Evolutionary conservation across 2,797 vertebrate species (phyloP).

Genomic region (Lacerta agilis): DNA sequence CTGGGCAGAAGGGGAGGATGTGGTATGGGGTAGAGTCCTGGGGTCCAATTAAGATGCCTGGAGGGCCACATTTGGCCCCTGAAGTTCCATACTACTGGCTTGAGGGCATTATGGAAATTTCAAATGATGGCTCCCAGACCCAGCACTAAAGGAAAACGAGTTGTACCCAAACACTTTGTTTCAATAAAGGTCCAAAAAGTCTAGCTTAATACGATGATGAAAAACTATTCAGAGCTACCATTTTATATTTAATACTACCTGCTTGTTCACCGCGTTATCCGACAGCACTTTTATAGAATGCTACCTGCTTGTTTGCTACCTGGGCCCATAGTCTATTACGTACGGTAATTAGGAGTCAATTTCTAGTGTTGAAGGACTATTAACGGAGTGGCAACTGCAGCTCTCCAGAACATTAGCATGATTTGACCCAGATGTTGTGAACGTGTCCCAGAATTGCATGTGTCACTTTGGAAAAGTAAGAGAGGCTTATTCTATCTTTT

Average conservation of each 20-base stretch:
- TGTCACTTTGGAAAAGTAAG: not conserved
- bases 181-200: not conserved
- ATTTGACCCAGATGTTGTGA: not conserved
- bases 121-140: no score
- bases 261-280: not conserved
- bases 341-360: not conserved
- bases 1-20: no score
- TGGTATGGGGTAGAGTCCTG: no score
- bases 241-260: no score
- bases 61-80: no score
- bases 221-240: not conserved
- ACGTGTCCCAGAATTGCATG: not conserved
- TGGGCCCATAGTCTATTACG: not conserved
- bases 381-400: not conserved
- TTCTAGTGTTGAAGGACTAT: not conserved
- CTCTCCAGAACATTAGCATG: not conserved
- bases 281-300: not conserved
- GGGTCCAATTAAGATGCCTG: no score
- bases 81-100: no score
- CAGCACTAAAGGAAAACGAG: not conserved
- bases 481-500: not conserved
- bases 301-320: no score
- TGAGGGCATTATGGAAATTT: no score
- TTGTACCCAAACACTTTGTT: not conserved
- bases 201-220: no score